Percentiles rank a stretch among this genome's conserved stretches.
Conservation (phyloP, 2,888 invertebrate species). For the Leptopilina myrica region DNA sequence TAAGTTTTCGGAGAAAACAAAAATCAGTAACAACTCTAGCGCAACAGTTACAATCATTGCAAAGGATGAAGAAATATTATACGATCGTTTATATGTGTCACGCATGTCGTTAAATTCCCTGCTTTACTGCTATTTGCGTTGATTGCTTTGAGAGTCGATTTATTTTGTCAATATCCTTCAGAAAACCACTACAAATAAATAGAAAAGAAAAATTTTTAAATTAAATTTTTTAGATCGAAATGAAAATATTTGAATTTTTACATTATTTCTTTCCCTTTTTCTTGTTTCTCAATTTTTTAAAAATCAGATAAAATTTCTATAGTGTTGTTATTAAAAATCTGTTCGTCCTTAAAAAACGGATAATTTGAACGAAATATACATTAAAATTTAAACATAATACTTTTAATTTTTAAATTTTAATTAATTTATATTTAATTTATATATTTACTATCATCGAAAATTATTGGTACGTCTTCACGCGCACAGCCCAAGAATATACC, state of each 20-base stretch:
- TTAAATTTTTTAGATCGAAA: background rate
- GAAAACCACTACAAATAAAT: background rate
- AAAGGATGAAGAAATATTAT: background rate
- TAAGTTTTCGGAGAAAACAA: background rate
- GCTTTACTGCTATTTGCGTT: background rate
- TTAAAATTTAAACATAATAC: too few species aligned
- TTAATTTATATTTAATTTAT: too few species aligned
- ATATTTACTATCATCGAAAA: too few species aligned
- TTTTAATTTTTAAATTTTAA: too few species aligned
- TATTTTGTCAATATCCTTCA: background rate
- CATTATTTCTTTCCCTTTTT: too few species aligned
- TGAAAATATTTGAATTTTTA: background rate
- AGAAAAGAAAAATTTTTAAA: background rate
- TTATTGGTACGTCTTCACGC: too few species aligned
- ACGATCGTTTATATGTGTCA: background rate
- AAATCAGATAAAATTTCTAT: too few species aligned
- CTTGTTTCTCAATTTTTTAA: too few species aligned
- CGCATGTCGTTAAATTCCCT: background rate
- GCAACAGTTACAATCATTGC: background rate
- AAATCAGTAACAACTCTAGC: background rate
- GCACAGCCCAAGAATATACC: too few species aligned
- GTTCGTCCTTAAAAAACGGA: too few species aligned
- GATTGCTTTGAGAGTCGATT: constrained; percentile 1
- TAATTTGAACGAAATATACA: too few species aligned
- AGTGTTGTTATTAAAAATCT: too few species aligned